A percentile compares a stretch with the other conserved stretches of the same genome.
These are phyloP conservation scores for Ailuropoda melanoleuca DNA, from an alignment of 2,113 vertebrate genomes.

Conservation along the genomic window DNA sequence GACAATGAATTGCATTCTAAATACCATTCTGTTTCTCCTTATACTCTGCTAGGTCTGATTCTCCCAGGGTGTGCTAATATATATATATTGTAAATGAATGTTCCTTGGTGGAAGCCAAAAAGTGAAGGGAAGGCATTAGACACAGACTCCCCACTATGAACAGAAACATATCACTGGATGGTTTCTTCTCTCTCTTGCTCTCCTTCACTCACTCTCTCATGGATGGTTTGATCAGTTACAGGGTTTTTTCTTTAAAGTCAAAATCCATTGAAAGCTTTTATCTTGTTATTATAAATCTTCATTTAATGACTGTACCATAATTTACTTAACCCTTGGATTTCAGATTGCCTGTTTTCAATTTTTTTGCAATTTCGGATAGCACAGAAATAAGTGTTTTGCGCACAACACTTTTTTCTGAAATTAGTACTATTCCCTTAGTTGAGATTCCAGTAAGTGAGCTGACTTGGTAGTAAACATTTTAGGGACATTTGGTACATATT, in stretches of 20 bases:
- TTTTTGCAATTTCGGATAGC: background rate
- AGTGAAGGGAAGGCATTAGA: background rate
- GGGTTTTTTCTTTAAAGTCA: background rate
- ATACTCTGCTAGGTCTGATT: background rate
- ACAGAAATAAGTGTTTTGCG: background rate
- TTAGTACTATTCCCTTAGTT: background rate
- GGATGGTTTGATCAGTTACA: background rate
- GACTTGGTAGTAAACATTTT: background rate
- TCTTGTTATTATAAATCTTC: background rate
- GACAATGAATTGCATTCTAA: background rate
- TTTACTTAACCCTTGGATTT: background rate
- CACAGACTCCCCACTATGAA: background rate
- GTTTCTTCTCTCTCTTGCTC: accelerated
- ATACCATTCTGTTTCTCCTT: background rate
- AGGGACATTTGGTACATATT: background rate
- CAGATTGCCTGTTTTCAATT: background rate
- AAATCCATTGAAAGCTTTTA: background rate
- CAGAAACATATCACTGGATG: background rate
- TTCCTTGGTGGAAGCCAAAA: background rate
- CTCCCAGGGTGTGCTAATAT: background rate
- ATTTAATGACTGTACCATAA: background rate
- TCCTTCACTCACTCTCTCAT: background rate
- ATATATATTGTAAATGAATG: background rate
- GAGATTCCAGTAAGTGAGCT: background rate
- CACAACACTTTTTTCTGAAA: background rate